Conservation (phyloP, 37 sponge, comb jelly and placozoan species). For the Bolinopsis microptera region DNA sequence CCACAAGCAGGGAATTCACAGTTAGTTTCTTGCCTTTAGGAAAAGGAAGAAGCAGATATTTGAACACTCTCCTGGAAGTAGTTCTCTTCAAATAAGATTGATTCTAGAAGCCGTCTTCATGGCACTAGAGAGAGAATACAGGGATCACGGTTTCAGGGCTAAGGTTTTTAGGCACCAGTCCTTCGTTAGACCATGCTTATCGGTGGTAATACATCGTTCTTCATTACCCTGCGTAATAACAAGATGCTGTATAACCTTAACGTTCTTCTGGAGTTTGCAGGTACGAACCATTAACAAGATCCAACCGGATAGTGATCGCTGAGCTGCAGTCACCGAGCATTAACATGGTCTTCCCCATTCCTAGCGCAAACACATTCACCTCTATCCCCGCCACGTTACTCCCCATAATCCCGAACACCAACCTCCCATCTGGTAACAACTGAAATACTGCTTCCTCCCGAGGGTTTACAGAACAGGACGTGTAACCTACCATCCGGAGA, state of each 20-base stretch:
- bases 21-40: not conserved
- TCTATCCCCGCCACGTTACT: not conserved
- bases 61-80: not conserved
- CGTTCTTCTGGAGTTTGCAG: not conserved
- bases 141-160: not conserved
- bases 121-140: not conserved
- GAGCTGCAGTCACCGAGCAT: not conserved
- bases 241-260: no score
- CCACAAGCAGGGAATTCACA: not conserved
- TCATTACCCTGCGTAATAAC: no score
- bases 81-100: not conserved
- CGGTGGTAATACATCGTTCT: not conserved
- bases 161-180: not conserved
- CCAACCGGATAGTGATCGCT: not conserved
- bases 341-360: not conserved
- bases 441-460: no score
- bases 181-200: not conserved
- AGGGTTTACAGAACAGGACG: not conserved
- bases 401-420: not conserved
- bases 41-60: not conserved
- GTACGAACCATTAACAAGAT: not conserved
- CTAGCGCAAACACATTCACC: no score
- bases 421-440: not conserved
- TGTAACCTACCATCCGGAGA: not conserved
- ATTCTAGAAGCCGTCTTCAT: not conserved